Evolutionary conservation across 2,888 invertebrate species (phyloP).

Genomic region (Oithona nana): DNA sequence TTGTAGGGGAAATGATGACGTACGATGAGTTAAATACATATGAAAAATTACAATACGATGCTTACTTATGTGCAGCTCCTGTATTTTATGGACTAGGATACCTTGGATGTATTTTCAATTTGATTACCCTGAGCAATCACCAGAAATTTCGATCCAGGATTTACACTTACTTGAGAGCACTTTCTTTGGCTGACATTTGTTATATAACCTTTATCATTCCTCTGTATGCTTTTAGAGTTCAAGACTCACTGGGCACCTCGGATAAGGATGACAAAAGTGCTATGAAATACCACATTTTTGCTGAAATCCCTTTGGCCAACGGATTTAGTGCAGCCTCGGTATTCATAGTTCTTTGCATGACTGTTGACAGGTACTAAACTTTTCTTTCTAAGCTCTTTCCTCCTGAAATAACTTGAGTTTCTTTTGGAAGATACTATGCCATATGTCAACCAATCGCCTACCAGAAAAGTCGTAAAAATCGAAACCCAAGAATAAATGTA

Average conservation of each 20-base stretch:
- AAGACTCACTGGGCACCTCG: not conserved
- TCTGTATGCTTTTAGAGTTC: not conserved
- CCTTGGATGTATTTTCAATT: not conserved
- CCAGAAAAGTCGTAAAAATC: not conserved
- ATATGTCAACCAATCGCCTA: not conserved
- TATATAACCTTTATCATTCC: not conserved
- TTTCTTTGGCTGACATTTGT: not conserved
- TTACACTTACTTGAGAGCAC: not conserved
- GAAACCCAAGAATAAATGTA: not conserved
- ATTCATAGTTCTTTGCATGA: slow-evolving; percentile 1
- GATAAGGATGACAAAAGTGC: not conserved
- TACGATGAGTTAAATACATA: too few species aligned
- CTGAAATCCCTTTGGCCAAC: not conserved
- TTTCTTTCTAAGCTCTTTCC: not conserved
- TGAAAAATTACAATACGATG: not conserved
- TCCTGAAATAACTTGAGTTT: too few species aligned
- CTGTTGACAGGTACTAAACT: slow-evolving; percentile 1
- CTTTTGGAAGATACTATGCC: not conserved
- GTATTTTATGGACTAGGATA: not conserved
- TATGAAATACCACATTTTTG: not conserved
- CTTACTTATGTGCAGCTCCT: not conserved
- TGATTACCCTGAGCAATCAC: not conserved
- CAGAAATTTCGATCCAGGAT: not conserved
- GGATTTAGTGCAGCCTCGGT: not conserved
- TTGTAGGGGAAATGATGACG: too few species aligned